These are phyloP conservation scores for Sesia bembeciformis DNA, from an alignment of 2,888 invertebrate species.

Conservation along the genomic window DNA sequence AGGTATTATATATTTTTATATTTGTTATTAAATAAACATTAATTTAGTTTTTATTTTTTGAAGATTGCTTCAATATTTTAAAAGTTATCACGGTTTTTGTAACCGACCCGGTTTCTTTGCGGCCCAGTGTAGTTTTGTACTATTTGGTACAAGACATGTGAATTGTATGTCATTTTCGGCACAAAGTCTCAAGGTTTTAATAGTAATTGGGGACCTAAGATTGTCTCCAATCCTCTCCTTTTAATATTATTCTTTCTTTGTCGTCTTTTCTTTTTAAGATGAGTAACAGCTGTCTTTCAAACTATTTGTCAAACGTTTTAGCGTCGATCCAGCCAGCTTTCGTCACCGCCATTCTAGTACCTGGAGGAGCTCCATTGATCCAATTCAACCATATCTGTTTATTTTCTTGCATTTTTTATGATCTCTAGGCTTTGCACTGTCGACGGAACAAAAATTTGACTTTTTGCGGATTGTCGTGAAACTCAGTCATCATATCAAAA, in stretches of 20 bases:
- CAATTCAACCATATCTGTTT: neutral
- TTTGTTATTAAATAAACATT: too few species aligned
- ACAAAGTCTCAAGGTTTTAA: neutral
- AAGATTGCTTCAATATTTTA: too few species aligned
- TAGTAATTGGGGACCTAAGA: neutral
- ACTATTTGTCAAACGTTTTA: neutral
- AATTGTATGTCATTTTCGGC: neutral
- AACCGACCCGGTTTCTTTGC: too few species aligned
- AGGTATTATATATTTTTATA: too few species aligned
- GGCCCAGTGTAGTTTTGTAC: too few species aligned
- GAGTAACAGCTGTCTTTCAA: neutral
- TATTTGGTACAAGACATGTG: neutral
- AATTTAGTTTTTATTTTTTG: too few species aligned
- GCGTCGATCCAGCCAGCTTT: neutral
- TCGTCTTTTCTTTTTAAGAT: neutral
- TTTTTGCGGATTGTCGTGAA: too few species aligned
- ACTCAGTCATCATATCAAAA: too few species aligned
- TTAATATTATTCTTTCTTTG: neutral
- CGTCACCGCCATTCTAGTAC: neutral
- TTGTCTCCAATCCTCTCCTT: neutral
- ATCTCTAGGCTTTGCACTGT: too few species aligned
- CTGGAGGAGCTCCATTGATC: neutral
- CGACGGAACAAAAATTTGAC: too few species aligned
- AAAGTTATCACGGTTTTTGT: too few species aligned
- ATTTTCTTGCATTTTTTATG: too few species aligned